phyloP scores from a whole-genome alignment of 2,888 invertebrate genomes.

The Acanthosoma haemorrhoidale region DNA sequence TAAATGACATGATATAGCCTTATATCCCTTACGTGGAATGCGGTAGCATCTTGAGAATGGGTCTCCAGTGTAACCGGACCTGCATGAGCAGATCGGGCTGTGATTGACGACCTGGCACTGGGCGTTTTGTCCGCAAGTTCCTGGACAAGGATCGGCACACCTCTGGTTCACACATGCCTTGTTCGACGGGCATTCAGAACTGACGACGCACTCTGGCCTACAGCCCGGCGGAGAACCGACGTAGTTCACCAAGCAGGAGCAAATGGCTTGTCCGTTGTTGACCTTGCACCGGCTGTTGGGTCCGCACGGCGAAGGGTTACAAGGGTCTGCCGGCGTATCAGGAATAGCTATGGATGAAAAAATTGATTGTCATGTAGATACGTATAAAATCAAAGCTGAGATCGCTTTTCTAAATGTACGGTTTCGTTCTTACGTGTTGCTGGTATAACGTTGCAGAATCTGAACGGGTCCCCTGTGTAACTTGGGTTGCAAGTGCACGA shows the following conservation, averaged over 20 bases:
- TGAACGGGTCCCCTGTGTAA: constrained; percentile 69
- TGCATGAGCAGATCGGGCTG: constrained; percentile 68
- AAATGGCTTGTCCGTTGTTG: constrained; percentile 54
- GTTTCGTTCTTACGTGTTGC: constrained; percentile 33
- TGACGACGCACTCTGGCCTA: constrained; percentile 65
- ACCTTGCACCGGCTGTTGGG: constrained; percentile 62
- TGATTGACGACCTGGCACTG: constrained; percentile 69
- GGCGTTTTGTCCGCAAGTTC: constrained; percentile 70
- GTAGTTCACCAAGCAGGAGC: constrained; percentile 66
- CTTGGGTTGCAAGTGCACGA: constrained; percentile 63
- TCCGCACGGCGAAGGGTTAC: constrained; percentile 58
- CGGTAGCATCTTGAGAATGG: constrained; percentile 59
- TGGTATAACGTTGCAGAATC: constrained; percentile 49
- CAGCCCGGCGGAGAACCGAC: constrained; percentile 73
- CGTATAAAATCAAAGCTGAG: neutral
- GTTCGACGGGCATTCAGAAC: constrained; percentile 54
- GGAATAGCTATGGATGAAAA: constrained; percentile 30
- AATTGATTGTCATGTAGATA: neutral
- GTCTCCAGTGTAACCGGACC: constrained; percentile 62
- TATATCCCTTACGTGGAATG: constrained; percentile 44
- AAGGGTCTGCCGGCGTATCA: constrained; percentile 45
- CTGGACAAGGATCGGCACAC: constrained; percentile 57
- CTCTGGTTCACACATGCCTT: constrained; percentile 51
- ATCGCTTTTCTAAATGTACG: neutral
- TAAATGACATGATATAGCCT: neutral